A percentile compares a stretch with the other conserved stretches of the same genome.
Conservation (phyloP, 2,113 vertebrate genomes). For the Ictidomys tridecemlineatus region DNA sequence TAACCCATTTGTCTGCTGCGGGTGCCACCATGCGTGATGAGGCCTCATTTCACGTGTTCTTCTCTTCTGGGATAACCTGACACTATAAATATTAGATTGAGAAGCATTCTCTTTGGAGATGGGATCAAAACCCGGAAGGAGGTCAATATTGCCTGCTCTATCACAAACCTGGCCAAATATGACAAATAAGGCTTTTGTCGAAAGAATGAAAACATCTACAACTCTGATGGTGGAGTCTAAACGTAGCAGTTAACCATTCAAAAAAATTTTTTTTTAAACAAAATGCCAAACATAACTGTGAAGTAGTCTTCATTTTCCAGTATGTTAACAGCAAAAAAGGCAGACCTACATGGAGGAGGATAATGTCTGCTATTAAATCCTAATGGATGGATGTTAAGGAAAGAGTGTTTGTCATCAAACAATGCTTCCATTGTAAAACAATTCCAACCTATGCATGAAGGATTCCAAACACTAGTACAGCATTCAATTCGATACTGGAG, state of each 20-base stretch:
- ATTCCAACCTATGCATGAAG: conserved; percentile 82
- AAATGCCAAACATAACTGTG: conserved; percentile 54
- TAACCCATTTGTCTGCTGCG: conserved; percentile 66
- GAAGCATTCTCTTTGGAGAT: conserved; percentile 75
- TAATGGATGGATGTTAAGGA: conserved; percentile 72
- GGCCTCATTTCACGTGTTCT: conserved; percentile 54
- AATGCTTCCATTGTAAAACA: conserved; percentile 81
- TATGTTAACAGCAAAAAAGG: conserved; percentile 12
- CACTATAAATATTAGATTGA: conserved; percentile 81
- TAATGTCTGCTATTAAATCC: conserved; percentile 67
- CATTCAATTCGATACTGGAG: conserved; percentile 86
- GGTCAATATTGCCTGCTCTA: conserved; percentile 33
- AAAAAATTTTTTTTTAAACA: neutral
- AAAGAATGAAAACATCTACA: conserved; percentile 71
- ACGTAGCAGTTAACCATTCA: conserved; percentile 62
- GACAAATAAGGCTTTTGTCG: neutral
- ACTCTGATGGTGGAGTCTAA: neutral
- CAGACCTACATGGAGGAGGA: neutral
- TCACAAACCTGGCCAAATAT: neutral
- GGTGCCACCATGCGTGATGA: conserved; percentile 69
- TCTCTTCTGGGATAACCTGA: conserved; percentile 77
- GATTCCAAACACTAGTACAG: conserved; percentile 84
- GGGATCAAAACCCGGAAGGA: conserved; percentile 80
- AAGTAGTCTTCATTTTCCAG: neutral
- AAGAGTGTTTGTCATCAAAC: conserved; percentile 73